A percentile compares a stretch with the other conserved stretches of the same genome.
Evolutionary conservation across 2,797 vertebrate genomes (phyloP).

Genomic region (Sebastes steindachneri): DNA sequence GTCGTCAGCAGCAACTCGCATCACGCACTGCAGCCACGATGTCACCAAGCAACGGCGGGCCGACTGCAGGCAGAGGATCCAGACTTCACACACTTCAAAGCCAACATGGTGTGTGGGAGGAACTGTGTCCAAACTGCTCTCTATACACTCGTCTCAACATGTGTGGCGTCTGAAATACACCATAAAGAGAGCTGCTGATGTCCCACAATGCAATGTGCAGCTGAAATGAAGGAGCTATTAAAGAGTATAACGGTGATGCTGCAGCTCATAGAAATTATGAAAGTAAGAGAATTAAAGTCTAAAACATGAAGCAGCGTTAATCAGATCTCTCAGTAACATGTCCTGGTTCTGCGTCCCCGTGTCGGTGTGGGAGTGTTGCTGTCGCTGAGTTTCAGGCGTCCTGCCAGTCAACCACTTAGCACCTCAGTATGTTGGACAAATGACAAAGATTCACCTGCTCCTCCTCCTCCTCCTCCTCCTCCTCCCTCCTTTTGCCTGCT

Average conservation of each 20-base stretch:
- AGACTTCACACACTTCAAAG: background rate
- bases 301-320: background rate
- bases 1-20: constrained; percentile 31
- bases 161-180: background rate
- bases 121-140: background rate
- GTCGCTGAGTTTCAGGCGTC: background rate
- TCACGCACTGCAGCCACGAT: constrained; percentile 20
- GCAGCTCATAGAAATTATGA: background rate
- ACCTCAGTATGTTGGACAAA: background rate
- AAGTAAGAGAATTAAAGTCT: background rate
- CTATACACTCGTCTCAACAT: background rate
- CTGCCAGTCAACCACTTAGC: background rate
- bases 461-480: background rate
- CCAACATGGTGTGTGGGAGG: background rate
- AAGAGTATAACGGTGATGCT: background rate
- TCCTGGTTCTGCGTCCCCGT: background rate
- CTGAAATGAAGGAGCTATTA: background rate
- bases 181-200: background rate
- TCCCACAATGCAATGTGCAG: background rate
- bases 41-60: background rate
- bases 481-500: background rate
- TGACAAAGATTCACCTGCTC: background rate
- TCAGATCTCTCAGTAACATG: background rate
- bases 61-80: background rate
- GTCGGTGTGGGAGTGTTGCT: background rate